Conservation (phyloP, 2,113 vertebrate species). For the Plecotus auritus region DNA sequence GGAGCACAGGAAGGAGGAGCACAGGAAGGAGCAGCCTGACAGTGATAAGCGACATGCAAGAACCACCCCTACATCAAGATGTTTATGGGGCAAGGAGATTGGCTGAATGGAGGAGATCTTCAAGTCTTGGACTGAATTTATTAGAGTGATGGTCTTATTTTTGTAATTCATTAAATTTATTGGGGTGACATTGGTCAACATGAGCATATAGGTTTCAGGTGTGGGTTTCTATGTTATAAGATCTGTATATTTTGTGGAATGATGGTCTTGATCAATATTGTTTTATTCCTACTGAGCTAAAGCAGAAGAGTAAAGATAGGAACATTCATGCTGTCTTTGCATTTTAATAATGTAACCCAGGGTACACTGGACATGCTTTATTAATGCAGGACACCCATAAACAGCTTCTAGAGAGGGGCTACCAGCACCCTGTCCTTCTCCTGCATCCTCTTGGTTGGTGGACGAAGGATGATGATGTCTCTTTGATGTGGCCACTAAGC, state of each 20-base stretch:
- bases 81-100: slow-evolving; percentile 98
- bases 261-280: slow-evolving; percentile 97
- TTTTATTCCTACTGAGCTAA: slow-evolving; percentile 94
- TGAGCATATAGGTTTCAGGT: no score
- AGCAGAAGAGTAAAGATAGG: slow-evolving; percentile 98
- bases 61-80: slow-evolving; percentile 99
- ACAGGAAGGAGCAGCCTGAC: slow-evolving; percentile 95
- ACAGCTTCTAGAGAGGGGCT: slow-evolving; percentile 92
- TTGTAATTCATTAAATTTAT: no score
- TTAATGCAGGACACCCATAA: slow-evolving; percentile 97
- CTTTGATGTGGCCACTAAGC: slow-evolving; percentile 95
- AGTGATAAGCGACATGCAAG: slow-evolving; percentile 96
- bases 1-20: slow-evolving; percentile 96
- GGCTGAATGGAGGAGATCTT: slow-evolving; percentile 96
- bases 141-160: slow-evolving; percentile 81
- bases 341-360: slow-evolving; percentile 96
- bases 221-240: no score
- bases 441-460: slow-evolving; percentile 91
- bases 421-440: slow-evolving; percentile 81
- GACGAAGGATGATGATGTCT: slow-evolving; percentile 98
- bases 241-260: slow-evolving; percentile 77
- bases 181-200: no score
- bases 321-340: slow-evolving; percentile 94
- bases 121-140: slow-evolving; percentile 95
- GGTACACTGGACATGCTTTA: slow-evolving; percentile 96